Evolutionary conservation across 2,888 invertebrate genomes (phyloP).

Genomic region (Ophion ellenae): DNA sequence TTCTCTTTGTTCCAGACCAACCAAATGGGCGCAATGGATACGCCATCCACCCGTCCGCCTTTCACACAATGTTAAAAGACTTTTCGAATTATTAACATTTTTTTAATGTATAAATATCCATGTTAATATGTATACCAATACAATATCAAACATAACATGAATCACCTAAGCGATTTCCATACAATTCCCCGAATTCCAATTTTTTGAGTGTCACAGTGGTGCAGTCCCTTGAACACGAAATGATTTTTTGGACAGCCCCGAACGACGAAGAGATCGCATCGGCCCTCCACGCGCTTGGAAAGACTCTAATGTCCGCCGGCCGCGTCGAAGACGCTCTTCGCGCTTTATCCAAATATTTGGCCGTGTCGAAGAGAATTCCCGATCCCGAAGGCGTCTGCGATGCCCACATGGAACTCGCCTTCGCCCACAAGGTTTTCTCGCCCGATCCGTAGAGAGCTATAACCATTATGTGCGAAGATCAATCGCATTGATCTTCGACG

Average conservation of each 20-base stretch:
- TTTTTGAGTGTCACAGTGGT: no score
- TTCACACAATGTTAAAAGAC: no score
- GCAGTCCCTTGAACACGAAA: not conserved
- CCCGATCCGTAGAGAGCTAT: not conserved
- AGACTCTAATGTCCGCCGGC: conserved; percentile 67
- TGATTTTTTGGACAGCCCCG: conserved; percentile 65
- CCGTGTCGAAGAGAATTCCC: conserved; percentile 69
- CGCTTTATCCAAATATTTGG: conserved; percentile 72
- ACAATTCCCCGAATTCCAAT: no score
- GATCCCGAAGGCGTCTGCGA: conserved; percentile 74
- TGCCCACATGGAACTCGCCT: conserved; percentile 74
- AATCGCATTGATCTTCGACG: not conserved
- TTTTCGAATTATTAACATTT: no score
- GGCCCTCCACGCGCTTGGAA: conserved; percentile 73
- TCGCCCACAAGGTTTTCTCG: conserved; percentile 71
- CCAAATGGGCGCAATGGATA: no score
- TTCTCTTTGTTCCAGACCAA: no score
- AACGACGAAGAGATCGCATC: conserved; percentile 69
- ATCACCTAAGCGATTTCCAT: no score
- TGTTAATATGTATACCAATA: no score
- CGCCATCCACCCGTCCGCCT: no score
- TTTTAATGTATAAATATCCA: no score
- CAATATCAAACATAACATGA: no score
- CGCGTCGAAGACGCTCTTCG: conserved; percentile 70
- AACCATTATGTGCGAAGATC: no score